phyloP scores from a whole-genome alignment of 2,888 invertebrate species.

The Drosophila colorata region DNA sequence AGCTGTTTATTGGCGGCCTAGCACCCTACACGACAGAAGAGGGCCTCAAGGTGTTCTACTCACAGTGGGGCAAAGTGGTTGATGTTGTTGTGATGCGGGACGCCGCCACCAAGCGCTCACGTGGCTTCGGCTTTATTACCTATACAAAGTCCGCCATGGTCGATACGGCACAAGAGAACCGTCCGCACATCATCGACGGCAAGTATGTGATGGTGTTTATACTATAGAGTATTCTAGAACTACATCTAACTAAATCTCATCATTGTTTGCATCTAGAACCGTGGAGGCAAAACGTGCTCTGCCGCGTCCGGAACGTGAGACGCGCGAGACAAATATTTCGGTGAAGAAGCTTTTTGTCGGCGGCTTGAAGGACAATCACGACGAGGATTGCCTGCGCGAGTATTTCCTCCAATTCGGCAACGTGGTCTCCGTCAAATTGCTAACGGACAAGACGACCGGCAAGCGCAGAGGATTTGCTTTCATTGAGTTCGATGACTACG shows the following conservation, averaged over 20 bases:
- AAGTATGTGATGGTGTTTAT: slow-evolving; percentile 83
- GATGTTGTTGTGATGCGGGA: slow-evolving; percentile 99
- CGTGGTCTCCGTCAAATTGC: slow-evolving; percentile 93
- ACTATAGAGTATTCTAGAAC: background rate
- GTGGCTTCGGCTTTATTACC: slow-evolving; percentile 99
- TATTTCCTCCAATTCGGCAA: slow-evolving; percentile 93
- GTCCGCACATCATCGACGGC: slow-evolving; percentile 97
- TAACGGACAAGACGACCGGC: slow-evolving; percentile 96
- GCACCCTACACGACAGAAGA: slow-evolving; percentile 97
- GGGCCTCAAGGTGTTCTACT: slow-evolving; percentile 95
- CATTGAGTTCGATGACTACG: slow-evolving; percentile 98
- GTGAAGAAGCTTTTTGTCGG: slow-evolving; percentile 98
- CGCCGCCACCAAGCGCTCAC: slow-evolving; percentile 95
- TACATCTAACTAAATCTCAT: background rate
- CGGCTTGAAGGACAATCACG: slow-evolving; percentile 96
- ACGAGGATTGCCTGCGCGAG: slow-evolving; percentile 94
- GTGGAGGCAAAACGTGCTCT: slow-evolving; percentile 99
- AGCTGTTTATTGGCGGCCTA: slow-evolving; percentile 98
- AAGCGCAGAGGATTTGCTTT: slow-evolving; percentile 98
- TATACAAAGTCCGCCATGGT: slow-evolving; percentile 97
- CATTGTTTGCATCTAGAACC: slow-evolving; percentile 86
- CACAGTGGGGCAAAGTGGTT: slow-evolving; percentile 98
- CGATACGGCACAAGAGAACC: slow-evolving; percentile 95
- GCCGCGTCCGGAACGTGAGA: slow-evolving; percentile 94
- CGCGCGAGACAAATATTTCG: slow-evolving; percentile 95